Conservation (phyloP, 2,888 invertebrate genomes). For the Neuroscelio doddi region DNA sequence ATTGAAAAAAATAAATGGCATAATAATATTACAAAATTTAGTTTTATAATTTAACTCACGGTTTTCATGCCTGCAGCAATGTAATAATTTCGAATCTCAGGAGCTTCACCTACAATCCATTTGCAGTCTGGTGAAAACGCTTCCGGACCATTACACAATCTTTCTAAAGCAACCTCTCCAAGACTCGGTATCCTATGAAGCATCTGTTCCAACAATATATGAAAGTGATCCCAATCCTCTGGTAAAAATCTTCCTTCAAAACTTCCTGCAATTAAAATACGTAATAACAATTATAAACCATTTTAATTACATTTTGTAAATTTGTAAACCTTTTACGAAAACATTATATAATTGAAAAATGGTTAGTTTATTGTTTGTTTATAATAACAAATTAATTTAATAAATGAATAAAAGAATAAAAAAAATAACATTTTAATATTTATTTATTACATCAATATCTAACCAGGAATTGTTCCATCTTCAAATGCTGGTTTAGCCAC, state of each 20-base stretch:
- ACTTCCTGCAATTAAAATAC: conserved; percentile 71
- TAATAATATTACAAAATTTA: too few species aligned
- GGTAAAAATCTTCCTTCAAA: conserved; percentile 80
- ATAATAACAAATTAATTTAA: too few species aligned
- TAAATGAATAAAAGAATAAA: too few species aligned
- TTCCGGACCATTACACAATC: conserved; percentile 91
- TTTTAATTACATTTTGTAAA: too few species aligned
- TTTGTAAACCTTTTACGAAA: too few species aligned
- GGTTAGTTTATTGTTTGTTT: too few species aligned
- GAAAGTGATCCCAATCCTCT: conserved; percentile 98
- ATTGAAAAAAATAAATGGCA: too few species aligned
- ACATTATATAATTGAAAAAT: too few species aligned
- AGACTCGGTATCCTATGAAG: conserved; percentile 88
- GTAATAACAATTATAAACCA: conserved; percentile 2
- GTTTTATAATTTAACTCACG: conserved; percentile 46
- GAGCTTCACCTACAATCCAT: conserved; percentile 95
- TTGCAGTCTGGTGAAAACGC: conserved; percentile 97
- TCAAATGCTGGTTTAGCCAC: conserved; percentile 93
- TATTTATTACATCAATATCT: conserved; percentile 29
- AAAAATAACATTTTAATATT: conserved; percentile 1
- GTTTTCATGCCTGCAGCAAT: conserved; percentile 98
- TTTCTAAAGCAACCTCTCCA: conserved; percentile 82
- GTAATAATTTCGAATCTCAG: conserved; percentile 80
- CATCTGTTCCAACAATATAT: conserved; percentile 88
- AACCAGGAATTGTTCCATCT: conserved; percentile 79